phyloP scores from a whole-genome alignment of 2,888 invertebrate genomes.

The Minunthozetes semirufus region DNA sequence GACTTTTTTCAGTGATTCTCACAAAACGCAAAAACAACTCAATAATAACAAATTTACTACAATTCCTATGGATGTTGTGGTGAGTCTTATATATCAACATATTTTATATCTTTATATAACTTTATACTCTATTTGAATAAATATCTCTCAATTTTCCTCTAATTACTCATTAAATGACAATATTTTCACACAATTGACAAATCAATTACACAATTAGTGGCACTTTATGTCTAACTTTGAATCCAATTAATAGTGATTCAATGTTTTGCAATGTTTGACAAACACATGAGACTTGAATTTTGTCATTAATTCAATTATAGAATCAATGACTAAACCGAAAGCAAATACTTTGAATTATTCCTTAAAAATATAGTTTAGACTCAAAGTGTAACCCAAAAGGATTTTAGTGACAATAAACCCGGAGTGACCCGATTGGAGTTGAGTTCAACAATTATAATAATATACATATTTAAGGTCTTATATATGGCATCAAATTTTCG shows the following conservation, averaged over 20 bases:
- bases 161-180: too few relatives aligned
- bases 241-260: too few relatives aligned
- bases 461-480: constrained; percentile 25
- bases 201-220: too few relatives aligned
- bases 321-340: too few relatives aligned
- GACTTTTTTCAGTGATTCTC: not conserved
- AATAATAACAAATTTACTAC: not conserved
- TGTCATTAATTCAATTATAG: too few relatives aligned
- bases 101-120: not conserved
- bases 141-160: too few relatives aligned
- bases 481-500: constrained; percentile 14
- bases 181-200: too few relatives aligned
- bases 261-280: too few relatives aligned
- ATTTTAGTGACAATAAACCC: constrained; percentile 2
- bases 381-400: too few relatives aligned
- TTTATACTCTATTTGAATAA: not conserved
- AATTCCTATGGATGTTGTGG: constrained; percentile 13
- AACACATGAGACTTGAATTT: too few relatives aligned
- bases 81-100: not conserved
- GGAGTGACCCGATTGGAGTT: constrained; percentile 6
- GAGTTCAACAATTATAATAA: constrained; percentile 17
- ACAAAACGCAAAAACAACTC: constrained; percentile 16
- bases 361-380: not conserved
- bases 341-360: too few relatives aligned
- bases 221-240: too few relatives aligned